Evolutionary conservation across 1,140 invertebrate species (phyloP), one percentile per base, ranked within the genome.

Genomic region (Triops cancriformis): DNA sequence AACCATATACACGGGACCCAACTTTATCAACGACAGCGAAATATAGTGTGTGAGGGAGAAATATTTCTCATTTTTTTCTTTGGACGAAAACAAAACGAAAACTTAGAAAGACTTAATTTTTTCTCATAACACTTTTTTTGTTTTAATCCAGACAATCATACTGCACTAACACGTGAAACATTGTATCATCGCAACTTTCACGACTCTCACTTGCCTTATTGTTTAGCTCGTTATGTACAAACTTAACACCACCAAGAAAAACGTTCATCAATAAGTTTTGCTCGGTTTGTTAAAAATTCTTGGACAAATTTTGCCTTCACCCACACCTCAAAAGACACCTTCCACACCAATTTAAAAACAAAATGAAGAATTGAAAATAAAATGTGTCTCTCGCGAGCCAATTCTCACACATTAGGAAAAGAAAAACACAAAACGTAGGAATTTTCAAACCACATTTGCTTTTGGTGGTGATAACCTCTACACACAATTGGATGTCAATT

Each of bases 151-250:
- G 51, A 64, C 51, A 64, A 18, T 18, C 51, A 64, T 64, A 64
- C 51, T 23, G 51, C 51, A 64, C 51, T 64, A 64, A 64, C 51
- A 64, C 51, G 51, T 64, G 51, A 64, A 64, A 64, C 51, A 64
- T 64, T 23, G 14, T 64, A 23, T 6, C 51, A 9, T 64, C 14
- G 6, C 9, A 64, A 23, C 14, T 64, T 64, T 64, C 51, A 64
- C 51, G 51, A 64, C 51, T 64, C 31, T 37, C 2, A 14, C 51
- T 64, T 23, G 14, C 51, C 14, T 64, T 64, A 64, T 64, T 64
- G 51, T 64, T 12, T 18, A 6, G 14, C 23, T 64, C 14, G 18
- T 64, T 64, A 64, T 64, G 3, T 64, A 64, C 51, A 64, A 11
- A 64, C 51, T 14, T 64, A 18, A 64, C 51, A 64, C 6, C n/a